Conservation (phyloP, 1,140 invertebrate species). For the Platyura marginata region DNA sequence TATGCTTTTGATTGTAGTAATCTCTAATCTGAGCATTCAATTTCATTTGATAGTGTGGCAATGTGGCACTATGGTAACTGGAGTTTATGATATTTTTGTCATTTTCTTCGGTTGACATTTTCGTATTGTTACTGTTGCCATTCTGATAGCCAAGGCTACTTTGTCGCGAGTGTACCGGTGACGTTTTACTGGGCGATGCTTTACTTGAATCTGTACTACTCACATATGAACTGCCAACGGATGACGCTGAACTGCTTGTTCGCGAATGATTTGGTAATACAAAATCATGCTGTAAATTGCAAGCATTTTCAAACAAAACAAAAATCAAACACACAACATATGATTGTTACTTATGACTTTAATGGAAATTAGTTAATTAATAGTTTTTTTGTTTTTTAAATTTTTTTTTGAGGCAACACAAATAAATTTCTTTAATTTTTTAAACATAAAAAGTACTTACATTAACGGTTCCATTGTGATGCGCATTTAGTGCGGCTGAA, state of each 20-base stretch:
- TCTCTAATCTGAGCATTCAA: background rate
- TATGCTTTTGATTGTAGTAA: background rate
- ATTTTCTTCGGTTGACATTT: background rate
- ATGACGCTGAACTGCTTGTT: conserved; percentile 4
- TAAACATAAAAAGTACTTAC: no score
- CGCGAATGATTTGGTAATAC: conserved; percentile 2
- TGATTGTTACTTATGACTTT: no score
- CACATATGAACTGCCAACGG: background rate
- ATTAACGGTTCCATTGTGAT: conserved; percentile 12
- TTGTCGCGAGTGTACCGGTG: conserved; percentile 15
- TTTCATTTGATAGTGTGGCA: background rate
- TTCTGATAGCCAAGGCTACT: conserved; percentile 4
- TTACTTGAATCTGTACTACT: conserved; percentile 4
- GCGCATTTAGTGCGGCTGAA: conserved; percentile 19
- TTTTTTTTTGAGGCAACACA: no score
- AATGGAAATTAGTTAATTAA: no score
- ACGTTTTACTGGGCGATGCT: conserved; percentile 8
- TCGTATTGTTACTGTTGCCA: conserved; percentile 2
- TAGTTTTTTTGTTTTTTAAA: no score
- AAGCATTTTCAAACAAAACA: background rate
- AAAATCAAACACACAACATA: background rate
- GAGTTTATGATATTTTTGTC: conserved; percentile 12
- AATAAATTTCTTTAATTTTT: no score
- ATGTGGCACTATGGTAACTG: conserved; percentile 11
- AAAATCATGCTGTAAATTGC: background rate